phyloP scores from a whole-genome alignment of 2,113 vertebrate species.

The Mesocricetus auratus region DNA sequence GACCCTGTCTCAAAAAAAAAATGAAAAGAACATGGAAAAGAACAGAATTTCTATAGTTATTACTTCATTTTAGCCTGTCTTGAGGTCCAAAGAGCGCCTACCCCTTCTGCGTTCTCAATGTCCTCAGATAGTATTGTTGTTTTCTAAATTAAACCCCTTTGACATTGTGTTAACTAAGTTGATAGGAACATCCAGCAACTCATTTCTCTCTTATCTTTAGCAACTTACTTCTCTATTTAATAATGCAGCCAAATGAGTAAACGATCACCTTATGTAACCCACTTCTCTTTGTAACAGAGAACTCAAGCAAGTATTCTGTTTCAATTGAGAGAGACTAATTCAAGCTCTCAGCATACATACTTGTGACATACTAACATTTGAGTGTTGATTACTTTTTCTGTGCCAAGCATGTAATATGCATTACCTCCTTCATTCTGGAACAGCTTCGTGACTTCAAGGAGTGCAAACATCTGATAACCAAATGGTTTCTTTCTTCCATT shows the following conservation, averaged over 20 bases:
- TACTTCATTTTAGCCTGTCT: not conserved
- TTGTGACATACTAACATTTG: not conserved
- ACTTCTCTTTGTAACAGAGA: slow-evolving; percentile 37
- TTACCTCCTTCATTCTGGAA: slow-evolving; percentile 40
- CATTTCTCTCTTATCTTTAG: not conserved
- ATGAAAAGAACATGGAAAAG: not conserved
- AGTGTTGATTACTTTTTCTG: not conserved
- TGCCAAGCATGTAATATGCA: not conserved
- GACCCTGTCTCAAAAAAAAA: not conserved
- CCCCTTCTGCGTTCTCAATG: not conserved
- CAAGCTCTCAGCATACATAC: not conserved
- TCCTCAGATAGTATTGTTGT: not conserved
- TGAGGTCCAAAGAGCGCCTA: not conserved
- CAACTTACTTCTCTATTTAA: slow-evolving; percentile 45
- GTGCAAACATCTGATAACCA: slow-evolving; percentile 9
- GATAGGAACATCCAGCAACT: slow-evolving; percentile 30
- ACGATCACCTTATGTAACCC: slow-evolving; percentile 51
- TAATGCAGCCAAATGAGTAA: slow-evolving; percentile 53
- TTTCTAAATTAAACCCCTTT: slow-evolving; percentile 44
- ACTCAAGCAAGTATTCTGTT: not conserved
- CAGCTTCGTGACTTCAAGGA: not conserved
- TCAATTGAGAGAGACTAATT: slow-evolving; percentile 20
- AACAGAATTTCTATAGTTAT: slow-evolving; percentile 27
- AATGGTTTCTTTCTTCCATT: slow-evolving; percentile 32
- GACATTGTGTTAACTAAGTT: slow-evolving; percentile 20